Percentiles rank a stretch among this genome's conserved stretches.
phyloP scores from a whole-genome alignment of 2,797 vertebrate genomes.

The Bucorvus abyssinicus region DNA sequence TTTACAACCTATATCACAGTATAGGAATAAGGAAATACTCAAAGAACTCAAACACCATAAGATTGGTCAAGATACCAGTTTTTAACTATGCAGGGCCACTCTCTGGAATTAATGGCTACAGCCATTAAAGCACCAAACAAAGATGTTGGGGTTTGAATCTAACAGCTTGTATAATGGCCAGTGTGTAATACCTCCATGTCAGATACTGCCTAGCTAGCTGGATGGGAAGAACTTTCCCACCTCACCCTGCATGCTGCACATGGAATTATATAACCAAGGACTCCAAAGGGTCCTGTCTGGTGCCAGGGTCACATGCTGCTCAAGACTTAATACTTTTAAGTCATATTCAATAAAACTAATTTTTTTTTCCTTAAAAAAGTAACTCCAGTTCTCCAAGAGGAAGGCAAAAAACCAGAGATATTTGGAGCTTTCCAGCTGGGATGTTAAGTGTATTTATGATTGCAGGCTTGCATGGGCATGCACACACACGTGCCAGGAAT shows the following conservation, averaged over 20 bases:
- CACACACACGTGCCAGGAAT: neutral
- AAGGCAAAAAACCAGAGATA: neutral
- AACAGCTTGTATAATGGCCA: neutral
- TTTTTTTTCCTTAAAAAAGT: neutral
- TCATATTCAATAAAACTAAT: neutral
- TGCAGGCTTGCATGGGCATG: neutral
- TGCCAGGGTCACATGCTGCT: neutral
- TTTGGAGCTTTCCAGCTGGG: neutral
- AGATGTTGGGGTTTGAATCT: neutral
- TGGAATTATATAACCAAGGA: rapidly evolving
- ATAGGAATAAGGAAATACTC: neutral
- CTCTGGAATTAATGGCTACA: neutral
- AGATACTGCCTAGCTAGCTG: neutral
- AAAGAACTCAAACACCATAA: neutral
- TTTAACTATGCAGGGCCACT: neutral
- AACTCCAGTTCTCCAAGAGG: neutral
- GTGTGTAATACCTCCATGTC: rapidly evolving
- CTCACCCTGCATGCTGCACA: neutral
- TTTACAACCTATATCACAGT: neutral
- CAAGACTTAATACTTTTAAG: neutral
- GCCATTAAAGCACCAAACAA: neutral
- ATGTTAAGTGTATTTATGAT: neutral
- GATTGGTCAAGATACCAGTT: neutral
- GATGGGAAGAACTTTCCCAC: neutral
- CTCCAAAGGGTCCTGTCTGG: neutral